Base-by-base conservation (phyloP, 2,888 invertebrate genomes). In the Desoria tigrina region DNA sequence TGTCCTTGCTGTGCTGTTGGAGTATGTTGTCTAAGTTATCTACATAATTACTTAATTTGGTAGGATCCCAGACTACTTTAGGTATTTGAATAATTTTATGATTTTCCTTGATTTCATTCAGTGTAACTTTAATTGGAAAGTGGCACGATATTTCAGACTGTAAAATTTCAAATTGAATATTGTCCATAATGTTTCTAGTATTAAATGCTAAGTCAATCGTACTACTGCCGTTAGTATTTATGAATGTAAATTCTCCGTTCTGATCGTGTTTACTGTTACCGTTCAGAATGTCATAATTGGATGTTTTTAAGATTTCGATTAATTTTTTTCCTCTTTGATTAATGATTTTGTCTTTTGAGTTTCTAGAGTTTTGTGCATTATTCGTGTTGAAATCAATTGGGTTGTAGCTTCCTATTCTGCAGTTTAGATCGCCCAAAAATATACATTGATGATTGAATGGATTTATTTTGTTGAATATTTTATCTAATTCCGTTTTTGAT, bases 241-340 rank as follows among this genome's bases (percentile, higher is more conserved):
- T 16, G 21, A 60, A 60, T 32, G 60, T 60, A 23, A 60, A 60
- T 50, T 60, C 51, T 4, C 60, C 60, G n/a, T 18, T 1, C 9
- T n/a, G 18, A 21, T 60, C 60, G 7, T 23, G 23, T 23, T 2
- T 21, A 9, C 49, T 32, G 6, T 49, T 37, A 28, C 60, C 60
- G 21, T 60, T 60, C 4, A 60, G 2, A 7, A 54, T 14, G 6
- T 32, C 3, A 9, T 18, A 28, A 14, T 28, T 2, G 7, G 9
- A 28, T 54, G 26, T 27, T 2, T 11, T n/a, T n/a, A 16, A 6
- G 18, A 24, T 6, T 23, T 51, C 23, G 32, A 50, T 32, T 50
- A 60, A 14, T 21, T 50, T 1, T 28, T 18, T 51, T 9, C 60
- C 51, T 23, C 60, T 14, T 3, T 3, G 28, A n/a, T 42, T 39